Percentiles rank a stretch among this genome's conserved stretches.
phyloP scores from a whole-genome alignment of 2,888 invertebrate genomes.

The Drymonia ruficornis region DNA sequence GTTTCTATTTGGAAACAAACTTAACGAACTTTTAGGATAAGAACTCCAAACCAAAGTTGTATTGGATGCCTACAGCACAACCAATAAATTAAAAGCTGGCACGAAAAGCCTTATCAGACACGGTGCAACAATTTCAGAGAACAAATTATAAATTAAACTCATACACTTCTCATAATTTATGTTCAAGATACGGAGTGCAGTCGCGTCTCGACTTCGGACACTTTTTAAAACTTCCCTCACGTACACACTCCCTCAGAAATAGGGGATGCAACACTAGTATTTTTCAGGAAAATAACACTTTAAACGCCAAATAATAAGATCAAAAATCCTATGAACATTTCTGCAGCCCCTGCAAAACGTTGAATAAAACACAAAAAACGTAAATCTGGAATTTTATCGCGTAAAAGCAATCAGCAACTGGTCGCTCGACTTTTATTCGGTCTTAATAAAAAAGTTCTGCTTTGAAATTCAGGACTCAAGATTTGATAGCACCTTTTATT shows the following conservation, averaged over 20 bases:
- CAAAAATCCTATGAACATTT: conserved; percentile 19
- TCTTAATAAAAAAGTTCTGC: conserved; percentile 3
- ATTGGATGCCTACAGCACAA: too few relatives aligned
- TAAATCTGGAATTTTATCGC: conserved; percentile 36
- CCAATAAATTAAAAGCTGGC: too few relatives aligned
- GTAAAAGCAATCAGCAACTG: conserved; percentile 18
- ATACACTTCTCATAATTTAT: conserved; percentile 21
- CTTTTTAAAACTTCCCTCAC: conserved; percentile 42
- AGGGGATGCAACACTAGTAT: conserved; percentile 21
- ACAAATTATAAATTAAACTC: conserved; percentile 32
- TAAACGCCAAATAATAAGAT: conserved; percentile 20
- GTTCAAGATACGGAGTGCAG: conserved; percentile 23
- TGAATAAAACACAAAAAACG: conserved; percentile 34
- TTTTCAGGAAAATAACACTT: conserved; percentile 34
- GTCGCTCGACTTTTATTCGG: conserved; percentile 15
- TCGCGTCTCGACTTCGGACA: conserved; percentile 25
- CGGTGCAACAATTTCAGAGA: neutral
- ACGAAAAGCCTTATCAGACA: neutral
- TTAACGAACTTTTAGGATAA: too few relatives aligned
- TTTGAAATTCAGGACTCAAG: neutral
- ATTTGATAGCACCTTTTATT: neutral
- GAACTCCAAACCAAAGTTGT: too few relatives aligned
- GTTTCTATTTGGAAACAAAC: too few relatives aligned
- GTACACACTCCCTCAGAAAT: conserved; percentile 37
- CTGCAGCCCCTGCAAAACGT: conserved; percentile 20